Evolutionary conservation across 2,888 invertebrate species (phyloP).

Genomic region (Desoria tigrina): DNA sequence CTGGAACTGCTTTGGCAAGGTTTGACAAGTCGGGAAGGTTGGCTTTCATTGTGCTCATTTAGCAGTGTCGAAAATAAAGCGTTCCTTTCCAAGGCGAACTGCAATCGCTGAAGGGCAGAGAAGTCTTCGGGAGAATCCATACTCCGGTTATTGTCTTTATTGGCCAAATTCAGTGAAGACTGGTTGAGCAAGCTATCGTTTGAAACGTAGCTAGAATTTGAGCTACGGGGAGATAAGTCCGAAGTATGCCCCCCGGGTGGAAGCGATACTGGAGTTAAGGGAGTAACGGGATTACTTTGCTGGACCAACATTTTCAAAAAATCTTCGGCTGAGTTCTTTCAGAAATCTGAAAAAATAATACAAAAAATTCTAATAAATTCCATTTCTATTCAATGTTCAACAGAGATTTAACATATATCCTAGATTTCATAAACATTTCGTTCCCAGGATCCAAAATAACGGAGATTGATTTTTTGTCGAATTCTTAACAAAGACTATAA

Average conservation of each 20-base stretch:
- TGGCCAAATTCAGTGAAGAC: constrained; percentile 26
- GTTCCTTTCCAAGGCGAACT: constrained; percentile 45
- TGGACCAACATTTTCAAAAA: constrained; percentile 36
- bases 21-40: background rate
- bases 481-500: background rate
- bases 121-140: constrained; percentile 31
- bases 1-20: constrained; percentile 13
- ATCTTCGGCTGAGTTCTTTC: no score
- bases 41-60: constrained; percentile 13
- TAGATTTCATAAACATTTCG: no score
- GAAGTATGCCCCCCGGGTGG: constrained; percentile 31
- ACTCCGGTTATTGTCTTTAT: background rate
- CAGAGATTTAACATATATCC: no score
- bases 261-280: constrained; percentile 26
- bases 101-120: constrained; percentile 48
- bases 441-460: no score
- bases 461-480: background rate
- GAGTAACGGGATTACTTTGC: constrained; percentile 33
- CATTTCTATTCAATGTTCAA: no score
- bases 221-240: constrained; percentile 41
- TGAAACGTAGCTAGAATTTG: constrained; percentile 33
- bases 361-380: no score
- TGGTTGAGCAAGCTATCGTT: constrained; percentile 33
- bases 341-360: no score
- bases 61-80: constrained; percentile 23